A percentile compares a stretch with the other conserved stretches of the same genome.
These are phyloP conservation scores for Meghimatium bilineatum DNA, from an alignment of 2,888 invertebrate species.

Conservation along the genomic window DNA sequence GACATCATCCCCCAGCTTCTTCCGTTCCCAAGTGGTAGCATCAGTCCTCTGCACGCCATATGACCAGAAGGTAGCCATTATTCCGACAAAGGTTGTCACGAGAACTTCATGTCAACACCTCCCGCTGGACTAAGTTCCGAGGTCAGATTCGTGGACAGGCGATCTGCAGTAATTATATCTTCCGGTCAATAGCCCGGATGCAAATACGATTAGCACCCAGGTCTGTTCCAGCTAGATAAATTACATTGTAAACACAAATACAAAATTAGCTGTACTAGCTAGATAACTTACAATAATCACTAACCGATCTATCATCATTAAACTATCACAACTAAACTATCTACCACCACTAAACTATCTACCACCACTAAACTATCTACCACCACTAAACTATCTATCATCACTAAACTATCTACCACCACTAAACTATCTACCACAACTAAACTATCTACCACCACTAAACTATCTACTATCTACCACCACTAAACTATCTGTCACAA, in stretches of 20 bases:
- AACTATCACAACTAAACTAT: no score
- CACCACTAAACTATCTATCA: no score
- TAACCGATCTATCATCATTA: no score
- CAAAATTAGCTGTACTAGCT: not conserved
- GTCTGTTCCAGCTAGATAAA: not conserved
- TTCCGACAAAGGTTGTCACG: not conserved
- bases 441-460: no score
- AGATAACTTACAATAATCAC: constrained; percentile 12
- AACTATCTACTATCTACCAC: no score
- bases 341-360: no score
- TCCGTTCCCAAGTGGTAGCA: not conserved
- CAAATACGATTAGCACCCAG: constrained; percentile 4
- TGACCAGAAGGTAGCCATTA: not conserved
- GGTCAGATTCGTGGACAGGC: not conserved
- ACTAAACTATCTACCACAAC: no score
- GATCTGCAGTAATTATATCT: constrained; percentile 9
- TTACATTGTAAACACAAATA: not conserved
- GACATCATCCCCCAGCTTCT: not conserved
- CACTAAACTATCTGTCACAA: no score
- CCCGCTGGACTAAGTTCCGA: not conserved
- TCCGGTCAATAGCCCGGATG: not conserved
- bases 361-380: no score
- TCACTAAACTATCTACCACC: no score
- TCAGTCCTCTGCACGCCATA: not conserved
- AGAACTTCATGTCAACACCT: constrained; percentile 1